Base-by-base conservation (phyloP, 2,888 invertebrate genomes). In the Timema podura region DNA sequence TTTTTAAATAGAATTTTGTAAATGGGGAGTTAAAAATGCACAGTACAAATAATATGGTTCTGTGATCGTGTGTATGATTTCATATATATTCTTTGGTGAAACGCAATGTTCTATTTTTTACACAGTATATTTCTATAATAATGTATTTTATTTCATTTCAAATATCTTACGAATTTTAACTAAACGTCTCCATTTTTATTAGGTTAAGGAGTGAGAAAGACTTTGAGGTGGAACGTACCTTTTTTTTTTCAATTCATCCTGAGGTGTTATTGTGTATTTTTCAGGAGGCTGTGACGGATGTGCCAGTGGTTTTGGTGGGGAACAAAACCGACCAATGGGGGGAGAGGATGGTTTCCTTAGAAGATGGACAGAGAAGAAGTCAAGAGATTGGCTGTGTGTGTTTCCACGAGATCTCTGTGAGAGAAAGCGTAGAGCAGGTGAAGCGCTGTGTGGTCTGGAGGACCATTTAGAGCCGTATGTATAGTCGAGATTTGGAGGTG, bases 381-480 rank as follows among this genome's bases (percentile, higher is more conserved):
- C 87, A 89, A 76, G 92, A 92, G 80, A 89, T 92, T 72, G 90
- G 91, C 71, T 93, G 92, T 77, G 89, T 90, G 16, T 90, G 90
- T 76, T 94, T 93, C 77, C 91, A 93, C 79, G 93, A 93, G 82
- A 91, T 94, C 72, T 93, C 93, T 0, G 92, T 92, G 6, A 83
- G 92, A 70, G 93, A 94, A 80, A 92, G 90, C 78, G 88, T 91
- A 68, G 93, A 93, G 72, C 91, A 92, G 85, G 93, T 88, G 78
- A 77, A 77, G 47, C 16, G 30, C 30, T 30, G 30, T 30, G 30
- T 57, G 57, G 5, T 16, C 30, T 2, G 30, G 15, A 10, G 8
- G n/a, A 8, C 68, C 68, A 51, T 16, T 70, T 69, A 6, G 8
- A 0, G 6, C 6, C n/a, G 10, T 44, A 46, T n/a, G 1, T 5